phyloP scores from a whole-genome alignment of 2,113 vertebrate species.

The Boulengeromyrus knoepffleri region DNA sequence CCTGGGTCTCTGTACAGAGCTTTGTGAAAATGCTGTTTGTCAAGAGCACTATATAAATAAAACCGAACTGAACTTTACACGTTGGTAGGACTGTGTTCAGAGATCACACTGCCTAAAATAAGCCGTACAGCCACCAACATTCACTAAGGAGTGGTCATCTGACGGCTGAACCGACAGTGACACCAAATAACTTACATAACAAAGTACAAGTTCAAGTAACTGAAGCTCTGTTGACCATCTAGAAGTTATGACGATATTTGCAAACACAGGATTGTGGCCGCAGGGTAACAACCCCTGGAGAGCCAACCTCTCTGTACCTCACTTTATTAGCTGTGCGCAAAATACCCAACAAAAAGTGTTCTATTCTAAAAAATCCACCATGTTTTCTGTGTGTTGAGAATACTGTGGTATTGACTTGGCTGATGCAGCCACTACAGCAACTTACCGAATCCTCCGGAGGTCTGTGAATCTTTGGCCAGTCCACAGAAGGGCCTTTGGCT shows the following conservation, averaged over 20 bases:
- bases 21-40: not conserved
- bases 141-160: not conserved
- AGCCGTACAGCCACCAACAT: not conserved
- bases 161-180: not conserved
- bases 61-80: not conserved
- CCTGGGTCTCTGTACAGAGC: not conserved
- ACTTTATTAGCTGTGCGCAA: not conserved
- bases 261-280: not conserved
- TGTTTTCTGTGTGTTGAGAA: not conserved
- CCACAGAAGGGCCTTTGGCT: constrained; percentile 89
- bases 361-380: not conserved
- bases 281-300: not conserved
- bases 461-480: constrained; percentile 90
- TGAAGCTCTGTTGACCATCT: not conserved
- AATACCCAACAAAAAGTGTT: not conserved
- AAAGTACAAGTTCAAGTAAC: not conserved
- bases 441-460: constrained; percentile 94
- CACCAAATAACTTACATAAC: not conserved
- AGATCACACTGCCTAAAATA: not conserved
- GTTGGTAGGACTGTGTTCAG: not conserved
- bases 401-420: not conserved
- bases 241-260: not conserved
- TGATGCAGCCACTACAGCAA: not conserved
- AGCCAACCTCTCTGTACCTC: not conserved
- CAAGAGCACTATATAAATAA: not conserved